Evolutionary conservation across 2,113 vertebrate species (phyloP).

Genomic region (Apistogramma diplotaenia): DNA sequence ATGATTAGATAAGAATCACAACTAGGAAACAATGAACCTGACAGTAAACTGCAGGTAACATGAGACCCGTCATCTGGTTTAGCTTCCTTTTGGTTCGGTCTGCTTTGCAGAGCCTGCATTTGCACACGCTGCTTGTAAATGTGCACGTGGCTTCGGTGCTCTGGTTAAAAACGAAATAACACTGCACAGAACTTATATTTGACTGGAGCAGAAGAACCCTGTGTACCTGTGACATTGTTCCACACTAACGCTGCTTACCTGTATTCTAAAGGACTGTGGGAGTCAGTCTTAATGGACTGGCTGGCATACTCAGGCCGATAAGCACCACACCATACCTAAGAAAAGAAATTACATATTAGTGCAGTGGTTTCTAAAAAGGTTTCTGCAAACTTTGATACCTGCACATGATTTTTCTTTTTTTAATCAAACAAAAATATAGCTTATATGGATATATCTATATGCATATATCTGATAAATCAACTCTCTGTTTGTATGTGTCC

Average conservation of each 20-base stretch:
- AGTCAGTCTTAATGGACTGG: slow-evolving; percentile 94
- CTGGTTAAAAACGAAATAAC: background rate
- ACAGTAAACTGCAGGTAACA: too few relatives aligned
- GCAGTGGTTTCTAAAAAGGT: background rate
- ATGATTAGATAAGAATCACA: too few relatives aligned
- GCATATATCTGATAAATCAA: background rate
- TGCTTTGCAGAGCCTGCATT: background rate
- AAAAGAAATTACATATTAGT: background rate
- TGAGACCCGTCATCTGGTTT: too few relatives aligned
- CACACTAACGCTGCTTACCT: slow-evolving; percentile 74
- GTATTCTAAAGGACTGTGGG: slow-evolving; percentile 95
- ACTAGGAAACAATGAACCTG: too few relatives aligned
- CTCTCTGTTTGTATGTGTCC: background rate
- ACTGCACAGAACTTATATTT: background rate
- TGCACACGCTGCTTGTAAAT: background rate
- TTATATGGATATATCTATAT: too few relatives aligned
- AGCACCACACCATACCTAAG: slow-evolving; percentile 92
- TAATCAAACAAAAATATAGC: background rate
- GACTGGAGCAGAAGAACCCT: background rate
- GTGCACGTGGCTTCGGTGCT: background rate
- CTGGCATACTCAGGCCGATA: slow-evolving; percentile 93
- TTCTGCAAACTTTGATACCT: background rate
- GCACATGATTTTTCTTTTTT: background rate
- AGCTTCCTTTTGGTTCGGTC: background rate
- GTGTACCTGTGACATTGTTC: background rate